Base-by-base conservation (phyloP, 2,888 invertebrate genomes). In the Melinaea marsaeus region DNA sequence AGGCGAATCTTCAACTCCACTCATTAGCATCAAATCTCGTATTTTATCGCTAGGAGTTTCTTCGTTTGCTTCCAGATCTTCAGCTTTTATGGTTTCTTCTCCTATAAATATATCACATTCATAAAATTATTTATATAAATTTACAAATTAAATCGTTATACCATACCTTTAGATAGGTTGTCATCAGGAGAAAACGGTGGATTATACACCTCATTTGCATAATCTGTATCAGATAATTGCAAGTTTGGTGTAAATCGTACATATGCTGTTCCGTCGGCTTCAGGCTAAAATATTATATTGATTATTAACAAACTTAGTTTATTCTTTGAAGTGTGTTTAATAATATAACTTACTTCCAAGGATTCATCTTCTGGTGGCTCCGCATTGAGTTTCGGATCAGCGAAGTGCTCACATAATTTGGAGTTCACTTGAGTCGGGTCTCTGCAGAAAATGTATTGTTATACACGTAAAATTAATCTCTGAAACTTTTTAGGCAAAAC, bases 141-240 rank as follows among this genome's bases (percentile, higher is more conserved):
- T 45, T 9, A 13, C 1, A 33, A 45, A 45, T 9, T 55, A 6
- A 48, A 37, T 22, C 48, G 33, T 13, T 57, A 47, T 3, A 13
- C 6, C 4, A 45, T 71, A 88, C 88, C 86, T 82, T 86, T 82
- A 13, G 79, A 69, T 65, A 74, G 64, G 64, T 87, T 85, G 68
- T 91, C 91, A 51, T 89, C 90, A 60, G 92, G 90, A 56, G 87
- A 83, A 65, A 92, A 75, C 62, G 95, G 94, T 34, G 96, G 96
- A 79, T 92, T 95, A 79, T 95, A 96, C 13, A 95, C 92, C 85
- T 96, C 95, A 75, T 96, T 95, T n/a, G 96, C 95, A 78, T 93
- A 96, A 71, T 94, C 93, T 2, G 93, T 92, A 76, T 95, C 92
- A 5, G 87, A 90, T 62, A 91, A 84, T 66, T 92, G 93, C 13